A percentile compares a stretch with the other conserved stretches of the same genome.
phyloP scores from a whole-genome alignment of 2,797 vertebrate genomes.

The Fundulus diaphanus region DNA sequence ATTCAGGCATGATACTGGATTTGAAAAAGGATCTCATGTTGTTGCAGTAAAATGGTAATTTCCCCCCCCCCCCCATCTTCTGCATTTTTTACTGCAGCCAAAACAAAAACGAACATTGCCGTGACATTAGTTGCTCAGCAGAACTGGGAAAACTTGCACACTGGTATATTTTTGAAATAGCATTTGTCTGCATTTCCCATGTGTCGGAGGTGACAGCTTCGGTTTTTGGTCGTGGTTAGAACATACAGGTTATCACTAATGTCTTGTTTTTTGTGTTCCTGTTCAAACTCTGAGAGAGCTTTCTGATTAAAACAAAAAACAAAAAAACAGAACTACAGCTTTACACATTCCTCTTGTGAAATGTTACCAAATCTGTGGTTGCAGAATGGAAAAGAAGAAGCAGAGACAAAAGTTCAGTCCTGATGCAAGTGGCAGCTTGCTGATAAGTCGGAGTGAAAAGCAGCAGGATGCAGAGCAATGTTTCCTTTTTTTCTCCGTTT shows the following conservation, averaged over 20 bases:
- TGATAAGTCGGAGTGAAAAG: background rate
- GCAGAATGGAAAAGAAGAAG: constrained; percentile 31
- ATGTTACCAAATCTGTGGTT: constrained; percentile 41
- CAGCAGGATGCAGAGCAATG: background rate
- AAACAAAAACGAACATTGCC: background rate
- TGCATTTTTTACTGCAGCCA: background rate
- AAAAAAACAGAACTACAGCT: constrained; percentile 40
- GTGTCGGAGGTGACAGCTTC: background rate
- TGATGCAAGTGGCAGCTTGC: constrained; percentile 29
- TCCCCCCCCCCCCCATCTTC: no score
- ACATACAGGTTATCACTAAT: background rate
- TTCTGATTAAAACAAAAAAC: constrained; percentile 9
- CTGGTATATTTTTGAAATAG: background rate
- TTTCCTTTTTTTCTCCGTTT: background rate
- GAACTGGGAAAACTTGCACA: background rate
- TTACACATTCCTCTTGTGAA: constrained; percentile 11
- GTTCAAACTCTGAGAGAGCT: accelerated
- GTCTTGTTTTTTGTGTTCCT: constrained; percentile 30
- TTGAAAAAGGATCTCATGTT: background rate
- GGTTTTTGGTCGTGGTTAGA: background rate
- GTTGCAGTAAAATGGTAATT: background rate
- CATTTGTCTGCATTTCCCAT: background rate
- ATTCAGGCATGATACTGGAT: background rate
- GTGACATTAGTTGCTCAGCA: background rate
- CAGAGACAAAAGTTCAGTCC: background rate